Evolutionary conservation across 2,888 invertebrate genomes (phyloP).

Genomic region (Eupeodes luniger): DNA sequence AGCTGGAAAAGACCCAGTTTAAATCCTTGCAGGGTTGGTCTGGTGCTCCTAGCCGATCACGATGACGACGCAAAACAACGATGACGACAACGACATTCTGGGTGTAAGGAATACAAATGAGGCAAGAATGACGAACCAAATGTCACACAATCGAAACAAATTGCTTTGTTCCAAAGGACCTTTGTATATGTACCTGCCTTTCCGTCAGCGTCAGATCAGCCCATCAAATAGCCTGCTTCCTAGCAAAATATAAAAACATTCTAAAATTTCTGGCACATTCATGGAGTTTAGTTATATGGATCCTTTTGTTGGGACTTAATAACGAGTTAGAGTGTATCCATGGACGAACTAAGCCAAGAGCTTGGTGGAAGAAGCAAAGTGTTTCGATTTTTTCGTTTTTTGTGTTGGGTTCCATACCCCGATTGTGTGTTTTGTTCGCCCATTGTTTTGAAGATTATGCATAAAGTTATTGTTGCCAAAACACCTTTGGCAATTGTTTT

Average conservation of each 20-base stretch:
- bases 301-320: slow-evolving; percentile 20
- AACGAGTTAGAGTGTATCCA: slow-evolving; percentile 4
- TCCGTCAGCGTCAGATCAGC: slow-evolving; percentile 18
- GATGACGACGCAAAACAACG: background rate
- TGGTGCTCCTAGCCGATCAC: background rate
- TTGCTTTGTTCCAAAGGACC: slow-evolving; percentile 40
- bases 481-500: slow-evolving; percentile 65
- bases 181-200: slow-evolving; percentile 6
- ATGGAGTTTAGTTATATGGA: background rate
- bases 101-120: slow-evolving; percentile 54
- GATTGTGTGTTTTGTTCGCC: slow-evolving; percentile 24
- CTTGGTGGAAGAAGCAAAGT: background rate
- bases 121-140: slow-evolving; percentile 43
- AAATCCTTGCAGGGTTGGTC: background rate
- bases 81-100: slow-evolving; percentile 9
- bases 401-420: background rate
- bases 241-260: slow-evolving; percentile 6
- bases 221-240: background rate
- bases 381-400: background rate
- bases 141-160: slow-evolving; percentile 59
- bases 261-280: slow-evolving; percentile 5
- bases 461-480: slow-evolving; percentile 64
- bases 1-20: slow-evolving; percentile 1
- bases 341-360: background rate
- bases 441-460: slow-evolving; percentile 65